Base-by-base conservation (phyloP, 1,140 invertebrate species). In the Nasonia longicornis region DNA sequence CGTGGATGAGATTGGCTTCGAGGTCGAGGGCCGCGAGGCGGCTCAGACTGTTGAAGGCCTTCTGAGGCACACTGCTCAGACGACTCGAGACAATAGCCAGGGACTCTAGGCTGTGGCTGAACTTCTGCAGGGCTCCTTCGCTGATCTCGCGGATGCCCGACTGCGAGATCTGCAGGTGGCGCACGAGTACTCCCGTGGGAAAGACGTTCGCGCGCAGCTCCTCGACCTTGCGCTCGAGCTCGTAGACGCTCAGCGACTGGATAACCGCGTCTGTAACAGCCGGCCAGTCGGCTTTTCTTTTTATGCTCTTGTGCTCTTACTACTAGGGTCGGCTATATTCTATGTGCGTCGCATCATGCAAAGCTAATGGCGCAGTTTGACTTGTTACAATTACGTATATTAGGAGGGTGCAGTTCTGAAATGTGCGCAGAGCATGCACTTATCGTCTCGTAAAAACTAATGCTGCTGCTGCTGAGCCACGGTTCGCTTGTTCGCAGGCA, bases 231-330 rank as follows among this genome's bases (percentile, higher is more conserved):
- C 93, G 93, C 88, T 97, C 96, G 75, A 97, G 92, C 87, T 97
- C 96, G 90, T 97, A 97, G 79, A 97, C 94, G 83, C 94, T 96
- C 83, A 97, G 91, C 16, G 96, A 97, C 86, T 97, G 96, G 69
- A 97, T 95, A 12, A 90, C 80, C 42, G 86, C 83, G 26, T 85
- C 86, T 84, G 77, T 8, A 82, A 82, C 63, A 77, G 16, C 8
- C 64, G 20, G 29, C 52, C 52, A 58, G 16, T 58, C 52, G 52
- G 52, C 52, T 58, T 58, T 58, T 58, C 52, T 7, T 58, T 58
- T 58, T 58, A 58, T 58, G 52, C 52, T 58, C 52, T n/a, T 58
- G 52, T 0, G 38, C 6, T 58, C 52, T 58, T 58, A 58, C 52
- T 58, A 58, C 52, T 8, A 38, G 38, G 38, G 8, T 1, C 20